A percentile compares a stretch with the other conserved stretches of the same genome.
These are phyloP conservation scores for Dolichopus griseipennis DNA, from an alignment of 2,888 invertebrate genomes.

Conservation along the genomic window DNA sequence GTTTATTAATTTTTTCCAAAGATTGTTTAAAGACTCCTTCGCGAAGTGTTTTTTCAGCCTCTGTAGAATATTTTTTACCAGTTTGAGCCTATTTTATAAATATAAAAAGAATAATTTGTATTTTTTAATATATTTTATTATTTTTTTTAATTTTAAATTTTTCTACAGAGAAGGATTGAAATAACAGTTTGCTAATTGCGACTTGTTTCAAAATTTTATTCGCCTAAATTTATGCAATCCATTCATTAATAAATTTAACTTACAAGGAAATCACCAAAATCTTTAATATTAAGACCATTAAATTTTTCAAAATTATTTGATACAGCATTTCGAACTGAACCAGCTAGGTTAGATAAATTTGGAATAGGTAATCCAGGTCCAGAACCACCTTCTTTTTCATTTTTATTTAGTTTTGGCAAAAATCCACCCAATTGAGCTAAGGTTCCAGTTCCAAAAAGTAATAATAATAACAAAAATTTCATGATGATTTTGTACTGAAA, in stretches of 20 bases:
- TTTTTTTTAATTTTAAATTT: too few relatives aligned
- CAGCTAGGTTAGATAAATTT: neutral
- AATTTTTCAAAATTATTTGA: constrained; percentile 22
- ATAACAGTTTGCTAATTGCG: too few relatives aligned
- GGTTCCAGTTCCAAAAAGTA: constrained; percentile 27
- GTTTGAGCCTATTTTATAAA: constrained; percentile 28
- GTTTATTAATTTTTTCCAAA: constrained; percentile 28
- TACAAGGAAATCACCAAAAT: constrained; percentile 37
- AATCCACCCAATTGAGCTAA: constrained; percentile 31
- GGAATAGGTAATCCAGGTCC: neutral
- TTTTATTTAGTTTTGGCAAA: constrained; percentile 14
- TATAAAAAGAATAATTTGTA: too few relatives aligned
- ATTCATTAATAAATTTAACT: constrained; percentile 21
- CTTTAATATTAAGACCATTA: constrained; percentile 27
- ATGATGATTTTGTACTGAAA: too few relatives aligned
- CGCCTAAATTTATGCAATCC: too few relatives aligned
- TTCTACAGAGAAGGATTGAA: too few relatives aligned
- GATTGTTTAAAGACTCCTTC: constrained; percentile 30
- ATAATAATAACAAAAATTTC: constrained; percentile 19
- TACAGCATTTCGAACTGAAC: constrained; percentile 13
- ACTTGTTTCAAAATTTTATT: too few relatives aligned
- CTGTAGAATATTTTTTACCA: constrained; percentile 33
- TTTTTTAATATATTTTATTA: too few relatives aligned
- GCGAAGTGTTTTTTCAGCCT: constrained; percentile 33
- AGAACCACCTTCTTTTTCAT: neutral